Base-by-base conservation (phyloP, 2,888 invertebrate species). In the Nemurella pictetii region DNA sequence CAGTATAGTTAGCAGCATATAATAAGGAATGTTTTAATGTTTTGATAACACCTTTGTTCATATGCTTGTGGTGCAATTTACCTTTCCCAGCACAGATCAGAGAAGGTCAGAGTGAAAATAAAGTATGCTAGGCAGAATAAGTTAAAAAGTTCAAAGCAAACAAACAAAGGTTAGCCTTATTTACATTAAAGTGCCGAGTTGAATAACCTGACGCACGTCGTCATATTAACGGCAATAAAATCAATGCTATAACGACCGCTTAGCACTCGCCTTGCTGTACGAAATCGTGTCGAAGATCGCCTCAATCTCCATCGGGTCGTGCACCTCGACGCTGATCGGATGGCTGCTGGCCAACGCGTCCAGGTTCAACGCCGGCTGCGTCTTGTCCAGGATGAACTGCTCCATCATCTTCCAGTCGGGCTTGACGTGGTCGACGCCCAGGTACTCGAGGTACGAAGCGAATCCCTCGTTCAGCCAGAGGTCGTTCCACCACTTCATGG, bases 401-500 rank as follows among this genome's bases (percentile, higher is more conserved):
- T 94, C 94, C 92, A 94, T 93, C 94, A 94, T 94, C 88, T 91
- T 92, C 94, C 94, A 94, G 84, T 93, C 92, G 0, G 93, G 93
- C 88, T 92, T 92, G 83, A 94, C 92, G 88, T 91, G 91, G 87
- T 93, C 92, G 0, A 94, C 93, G 0, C 94, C 95, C 85, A 94
- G 92, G 90, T 97, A 96, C 87, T 96, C 96, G 87, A 97, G 93
- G 88, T 95, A 96, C 83, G 95, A 95, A 0, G 97, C 96, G 86
- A 97, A 95, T 0, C 95, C 98, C 89, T 98, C 97, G 89, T 97
- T 95, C 86, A 98, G 91, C 98, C 98, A 98, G 83, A 96, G 92
- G 87, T 98, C 96, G 82, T 96, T 96, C 97, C 97, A 97, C 97
- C 97, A 97, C 88, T 96, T 95, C 91, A 98, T 98, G 0, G 98